phyloP scores from a whole-genome alignment of 2,797 vertebrate genomes.

The Xenopus petersii region DNA sequence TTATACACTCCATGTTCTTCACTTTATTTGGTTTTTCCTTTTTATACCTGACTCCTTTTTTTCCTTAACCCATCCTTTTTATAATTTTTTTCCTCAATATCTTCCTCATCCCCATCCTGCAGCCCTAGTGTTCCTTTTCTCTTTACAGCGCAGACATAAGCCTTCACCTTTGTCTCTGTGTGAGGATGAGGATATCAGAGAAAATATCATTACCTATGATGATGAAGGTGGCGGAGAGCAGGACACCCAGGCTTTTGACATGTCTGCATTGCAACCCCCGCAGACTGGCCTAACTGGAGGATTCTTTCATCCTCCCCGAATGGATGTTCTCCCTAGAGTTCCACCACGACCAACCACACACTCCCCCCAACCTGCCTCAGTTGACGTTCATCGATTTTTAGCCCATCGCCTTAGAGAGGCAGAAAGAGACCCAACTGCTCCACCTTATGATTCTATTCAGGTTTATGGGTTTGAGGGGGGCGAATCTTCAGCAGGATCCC shows the following conservation, averaged over 20 bases:
- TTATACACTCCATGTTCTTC: constrained; percentile 33
- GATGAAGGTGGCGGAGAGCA: constrained; percentile 76
- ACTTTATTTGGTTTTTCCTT: constrained; percentile 42
- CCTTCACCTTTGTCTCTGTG: constrained; percentile 76
- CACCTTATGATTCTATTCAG: constrained; percentile 88
- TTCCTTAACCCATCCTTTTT: not conserved
- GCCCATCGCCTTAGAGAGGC: constrained; percentile 80
- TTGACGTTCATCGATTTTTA: constrained; percentile 78
- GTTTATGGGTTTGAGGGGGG: constrained; percentile 87
- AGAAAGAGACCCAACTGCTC: constrained; percentile 81
- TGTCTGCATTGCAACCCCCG: constrained; percentile 68
- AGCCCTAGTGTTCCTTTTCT: constrained; percentile 75
- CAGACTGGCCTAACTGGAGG: constrained; percentile 59
- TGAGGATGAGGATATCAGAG: constrained; percentile 73
- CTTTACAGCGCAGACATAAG: constrained; percentile 72
- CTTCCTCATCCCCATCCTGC: constrained; percentile 46
- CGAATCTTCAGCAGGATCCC: constrained; percentile 80
- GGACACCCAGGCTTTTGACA: constrained; percentile 89
- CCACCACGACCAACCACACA: constrained; percentile 65
- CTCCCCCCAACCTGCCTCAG: constrained; percentile 63
- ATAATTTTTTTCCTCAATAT: constrained; percentile 1
- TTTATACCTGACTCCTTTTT: constrained; percentile 18
- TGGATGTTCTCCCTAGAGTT: constrained; percentile 81
- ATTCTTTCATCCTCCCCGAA: constrained; percentile 65
- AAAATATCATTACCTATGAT: constrained; percentile 80